These are phyloP conservation scores for Manis crassicaudata DNA, from an alignment of 2,797 vertebrate genomes.

Conservation along the genomic window DNA sequence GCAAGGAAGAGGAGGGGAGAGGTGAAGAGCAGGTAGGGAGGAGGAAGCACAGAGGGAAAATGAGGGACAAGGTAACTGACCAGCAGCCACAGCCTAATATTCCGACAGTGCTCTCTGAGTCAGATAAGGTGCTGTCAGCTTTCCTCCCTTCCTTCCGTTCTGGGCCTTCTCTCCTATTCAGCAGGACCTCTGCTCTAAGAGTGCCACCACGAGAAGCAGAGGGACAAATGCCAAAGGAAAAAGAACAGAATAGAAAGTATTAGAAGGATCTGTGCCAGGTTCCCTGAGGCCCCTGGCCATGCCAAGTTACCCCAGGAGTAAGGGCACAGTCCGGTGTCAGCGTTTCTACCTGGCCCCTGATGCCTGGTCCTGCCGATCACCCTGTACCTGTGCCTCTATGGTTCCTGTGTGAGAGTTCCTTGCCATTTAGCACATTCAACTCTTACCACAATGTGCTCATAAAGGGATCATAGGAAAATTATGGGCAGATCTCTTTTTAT, in stretches of 20 bases:
- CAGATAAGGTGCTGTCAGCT: neutral
- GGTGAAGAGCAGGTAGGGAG: too few species aligned
- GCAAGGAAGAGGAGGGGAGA: neutral
- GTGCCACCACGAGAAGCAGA: rapidly evolving
- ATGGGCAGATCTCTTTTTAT: neutral
- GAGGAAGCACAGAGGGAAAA: neutral
- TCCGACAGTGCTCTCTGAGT: rapidly evolving
- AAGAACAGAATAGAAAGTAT: neutral
- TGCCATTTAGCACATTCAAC: neutral
- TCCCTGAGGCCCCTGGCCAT: neutral
- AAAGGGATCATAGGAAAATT: neutral
- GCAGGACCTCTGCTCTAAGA: neutral
- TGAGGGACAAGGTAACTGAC: too few species aligned
- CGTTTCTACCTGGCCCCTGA: rapidly evolving
- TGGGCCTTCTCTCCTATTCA: neutral
- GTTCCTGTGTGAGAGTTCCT: neutral
- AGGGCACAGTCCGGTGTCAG: too few species aligned
- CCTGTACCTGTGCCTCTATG: neutral
- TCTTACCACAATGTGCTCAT: neutral
- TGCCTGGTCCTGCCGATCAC: neutral
- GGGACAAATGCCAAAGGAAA: neutral
- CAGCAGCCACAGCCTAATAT: rapidly evolving
- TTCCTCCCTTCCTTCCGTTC: neutral
- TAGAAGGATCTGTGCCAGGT: neutral
- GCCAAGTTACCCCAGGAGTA: neutral